Base-by-base conservation (phyloP, 2,797 vertebrate genomes). In the Sparidentex hasta region DNA sequence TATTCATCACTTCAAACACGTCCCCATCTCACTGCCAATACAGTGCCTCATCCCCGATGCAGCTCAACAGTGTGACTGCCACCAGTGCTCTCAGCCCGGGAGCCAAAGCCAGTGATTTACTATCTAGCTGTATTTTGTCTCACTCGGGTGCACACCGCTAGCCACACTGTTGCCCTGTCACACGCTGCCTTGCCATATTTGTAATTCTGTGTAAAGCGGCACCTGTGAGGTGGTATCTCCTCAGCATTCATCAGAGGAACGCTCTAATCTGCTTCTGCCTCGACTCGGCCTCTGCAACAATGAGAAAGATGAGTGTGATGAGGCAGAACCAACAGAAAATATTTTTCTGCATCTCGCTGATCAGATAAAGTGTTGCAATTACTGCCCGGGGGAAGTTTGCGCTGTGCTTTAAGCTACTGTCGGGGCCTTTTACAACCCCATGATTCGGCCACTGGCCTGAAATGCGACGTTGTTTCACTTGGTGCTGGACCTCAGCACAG, bases 91-190 rank as follows among this genome's bases (percentile, higher is more conserved):
- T 78, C 56, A 72, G 83, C 89, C 81, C 87, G 52, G 74, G 67
- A 90, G 87, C 87, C 82, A 76, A 13, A 76, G 82, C 74, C 76
- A 85, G 85, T 93, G 93, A 94, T 95, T 94, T 94, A 93, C 91
- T 92, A 91, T 93, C 91, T 85, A 4, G 82, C 85, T 83, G 83
- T 87, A 86, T 92, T 94, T 92, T 88, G 90, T 93, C 87, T 91
- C 92, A 89, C 86, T 84, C 64, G 86, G 90, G 65, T 84, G 88
- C 93, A 86, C 91, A 76, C 80, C 66, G 38, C 88, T 75, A 54
- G 84, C 84, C 86, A 74, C 91, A 76, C 82, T 62, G 84, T 80
- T 83, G 83, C 76, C 80, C 81, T 83, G 88, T 90, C 88, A 79
- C 78, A 78, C 77, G 74, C 87, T 63, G 89, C 87, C 71, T 73